Base-by-base conservation (phyloP, 2,797 vertebrate species). In the Babyrousa celebensis region DNA sequence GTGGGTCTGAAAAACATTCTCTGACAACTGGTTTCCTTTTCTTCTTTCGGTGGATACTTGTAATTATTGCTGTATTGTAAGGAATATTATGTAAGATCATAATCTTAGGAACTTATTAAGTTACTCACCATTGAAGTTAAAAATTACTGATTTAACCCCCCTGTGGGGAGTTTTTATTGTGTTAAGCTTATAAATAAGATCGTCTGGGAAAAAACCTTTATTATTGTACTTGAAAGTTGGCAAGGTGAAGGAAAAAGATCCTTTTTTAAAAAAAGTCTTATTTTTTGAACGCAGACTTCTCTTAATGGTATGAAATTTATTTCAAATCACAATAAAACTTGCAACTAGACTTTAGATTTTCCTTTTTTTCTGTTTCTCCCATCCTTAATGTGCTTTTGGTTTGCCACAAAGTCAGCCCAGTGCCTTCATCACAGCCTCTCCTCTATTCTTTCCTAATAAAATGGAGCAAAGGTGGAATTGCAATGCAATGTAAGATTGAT, bases 21-120 rank as follows among this genome's bases (percentile, higher is more conserved):
- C 58, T 85, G 65, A 83, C 32, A 96, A 67, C 70, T 92, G 27
- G 18, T 83, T 85, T 93, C 70, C 15, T 75, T 89, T 89, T 83
- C 84, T 85, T 91, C 23, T 74, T 86, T 21, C 87, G 60, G 10
- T 16, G 85, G 36, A 90, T 79, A 72, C 23, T 27, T 89, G 86
- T 78, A 93, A 86, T 95, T 91, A 82, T 82, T 89, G 78, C 18
- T 82, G 4, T 85, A 82, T 93, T 95, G 9, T 74, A 91, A 89
- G n/a, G 23, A 93, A 86, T 93, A 68, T 17, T 79, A n/a, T 84
- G 8, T 82, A 83, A 72, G 84, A 92, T 14, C 54, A 77, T 95
- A 88, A 85, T 86, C 93, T 97, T 86, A 94, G 78, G 32, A 92
- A 56, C 60, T 18, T 63, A 40, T 91, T 92, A 92, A 88, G n/a